A percentile compares a stretch with the other conserved stretches of the same genome.
Conservation (phyloP, 2,888 invertebrate genomes). For the Pardosa pseudoannulata region DNA sequence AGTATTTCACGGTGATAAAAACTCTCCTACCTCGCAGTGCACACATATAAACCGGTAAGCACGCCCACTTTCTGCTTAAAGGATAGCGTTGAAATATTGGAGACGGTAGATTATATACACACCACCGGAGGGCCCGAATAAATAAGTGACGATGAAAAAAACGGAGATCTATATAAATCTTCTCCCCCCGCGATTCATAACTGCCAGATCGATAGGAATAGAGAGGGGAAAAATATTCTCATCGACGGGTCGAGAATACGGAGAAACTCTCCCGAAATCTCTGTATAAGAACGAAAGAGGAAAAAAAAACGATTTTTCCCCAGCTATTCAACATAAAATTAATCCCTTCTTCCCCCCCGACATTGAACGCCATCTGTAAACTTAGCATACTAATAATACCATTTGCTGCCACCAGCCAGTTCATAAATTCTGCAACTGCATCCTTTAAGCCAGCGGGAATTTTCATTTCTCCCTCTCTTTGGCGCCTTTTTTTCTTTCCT, state of each 20-base stretch:
- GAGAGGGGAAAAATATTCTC: constrained; percentile 19
- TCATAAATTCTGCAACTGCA: constrained; percentile 28
- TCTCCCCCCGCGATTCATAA: constrained; percentile 36
- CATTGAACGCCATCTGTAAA: constrained; percentile 23
- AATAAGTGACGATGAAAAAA: not conserved
- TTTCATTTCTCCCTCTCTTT: not conserved
- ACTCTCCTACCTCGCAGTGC: not conserved
- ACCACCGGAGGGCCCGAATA: not conserved
- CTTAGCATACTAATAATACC: constrained; percentile 52
- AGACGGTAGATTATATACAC: constrained; percentile 10
- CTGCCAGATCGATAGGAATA: constrained; percentile 17
- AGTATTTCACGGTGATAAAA: not conserved
- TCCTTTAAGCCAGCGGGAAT: not conserved
- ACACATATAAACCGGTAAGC: not conserved
- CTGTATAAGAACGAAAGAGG: not conserved
- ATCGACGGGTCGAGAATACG: not conserved
- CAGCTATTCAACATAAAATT: constrained; percentile 39
- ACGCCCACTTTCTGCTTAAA: not conserved
- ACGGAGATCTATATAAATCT: not conserved
- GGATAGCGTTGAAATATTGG: constrained; percentile 7
- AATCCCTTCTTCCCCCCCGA: constrained; percentile 29
- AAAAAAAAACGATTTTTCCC: not conserved
- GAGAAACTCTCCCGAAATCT: constrained; percentile 18
- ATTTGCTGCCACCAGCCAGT: constrained; percentile 8
- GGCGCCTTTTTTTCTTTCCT: not conserved